Percentiles rank a stretch among this genome's conserved stretches.
phyloP scores from a whole-genome alignment of 2,888 invertebrate genomes.

The Eudasyphora cyanicolor region DNA sequence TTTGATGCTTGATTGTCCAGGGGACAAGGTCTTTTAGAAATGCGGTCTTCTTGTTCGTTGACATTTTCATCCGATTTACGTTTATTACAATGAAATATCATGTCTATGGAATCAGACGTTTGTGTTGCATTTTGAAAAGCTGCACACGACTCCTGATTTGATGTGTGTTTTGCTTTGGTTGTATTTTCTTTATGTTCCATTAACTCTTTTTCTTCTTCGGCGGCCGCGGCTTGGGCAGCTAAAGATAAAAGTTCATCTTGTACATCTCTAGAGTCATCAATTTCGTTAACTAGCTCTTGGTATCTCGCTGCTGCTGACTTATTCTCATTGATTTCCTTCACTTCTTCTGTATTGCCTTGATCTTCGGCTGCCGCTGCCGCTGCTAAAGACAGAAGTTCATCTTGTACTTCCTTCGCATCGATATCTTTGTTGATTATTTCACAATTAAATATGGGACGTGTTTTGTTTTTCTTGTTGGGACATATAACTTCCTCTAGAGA shows the following conservation, averaged over 20 bases:
- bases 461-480: too few relatives aligned
- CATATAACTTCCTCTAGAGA: background rate
- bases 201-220: conserved; percentile 45
- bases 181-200: background rate
- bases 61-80: background rate
- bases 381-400: conserved; percentile 60
- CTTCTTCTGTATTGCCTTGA: conserved; percentile 19
- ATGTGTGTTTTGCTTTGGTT: background rate
- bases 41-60: background rate
- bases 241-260: conserved; percentile 62
- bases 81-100: conserved; percentile 36
- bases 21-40: background rate
- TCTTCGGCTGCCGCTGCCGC: conserved; percentile 56
- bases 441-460: background rate
- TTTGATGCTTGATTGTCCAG: conserved; percentile 45
- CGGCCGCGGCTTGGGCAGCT: conserved; percentile 59
- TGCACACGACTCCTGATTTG: background rate
- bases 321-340: background rate
- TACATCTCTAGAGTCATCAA: conserved; percentile 15
- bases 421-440: conserved; percentile 21
- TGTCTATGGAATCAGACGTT: conserved; percentile 53
- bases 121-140: background rate
- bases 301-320: background rate
- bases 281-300: background rate
- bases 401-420: conserved; percentile 48